Evolutionary conservation across 2,113 vertebrate genomes (phyloP), one percentile per base, ranked within the genome.

Genomic region (Heterochromis multidens): DNA sequence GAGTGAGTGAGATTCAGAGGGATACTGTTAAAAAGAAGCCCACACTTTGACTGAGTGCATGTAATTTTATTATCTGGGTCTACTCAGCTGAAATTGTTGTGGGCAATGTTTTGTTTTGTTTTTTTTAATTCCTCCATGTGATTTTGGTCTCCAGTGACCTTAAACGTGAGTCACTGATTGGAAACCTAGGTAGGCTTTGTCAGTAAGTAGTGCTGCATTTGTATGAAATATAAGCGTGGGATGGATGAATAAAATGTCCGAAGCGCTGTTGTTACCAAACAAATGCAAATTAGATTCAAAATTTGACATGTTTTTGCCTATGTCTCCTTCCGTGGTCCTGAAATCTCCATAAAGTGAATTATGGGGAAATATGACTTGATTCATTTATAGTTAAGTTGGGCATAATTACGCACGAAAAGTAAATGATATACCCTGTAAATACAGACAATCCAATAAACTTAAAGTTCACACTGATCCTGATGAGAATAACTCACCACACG

Each of bases 1-100:
- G 25, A 13, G 40, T 0, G 25, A 29, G 25, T 0, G 67, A 82
- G 63, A 84, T 79, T 70, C 61, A 77, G 81, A 80, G 35, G 56
- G 56, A 29, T 19, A 65, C 25, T 23, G 59, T 29, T 52, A 57
- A 52, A 70, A 74, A 61, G 25, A 67, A 82, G 33, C 63, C 49
- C 72, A 43, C 72, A 79, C 80, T 92, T 82, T 60, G 67, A 83
- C 77, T 79, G 81, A 88, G 85, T 84, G 82, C 81, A 70, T 80
- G 40, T 85, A 35, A 89, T 92, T 85, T 79, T 37, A 91, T 87
- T 82, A 86, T 57, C 60, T 54, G 61, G 52, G 57, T 89, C 62
- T 77, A 43, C 54, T 63, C n/a, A 62, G 21, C 3, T 62, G 25
- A 80, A 83, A 89, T 83, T n/a, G 59, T n/a, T 31, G 65, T 76